phyloP scores from a whole-genome alignment of 2,888 invertebrate species.

The Cacoxenus indagator region DNA sequence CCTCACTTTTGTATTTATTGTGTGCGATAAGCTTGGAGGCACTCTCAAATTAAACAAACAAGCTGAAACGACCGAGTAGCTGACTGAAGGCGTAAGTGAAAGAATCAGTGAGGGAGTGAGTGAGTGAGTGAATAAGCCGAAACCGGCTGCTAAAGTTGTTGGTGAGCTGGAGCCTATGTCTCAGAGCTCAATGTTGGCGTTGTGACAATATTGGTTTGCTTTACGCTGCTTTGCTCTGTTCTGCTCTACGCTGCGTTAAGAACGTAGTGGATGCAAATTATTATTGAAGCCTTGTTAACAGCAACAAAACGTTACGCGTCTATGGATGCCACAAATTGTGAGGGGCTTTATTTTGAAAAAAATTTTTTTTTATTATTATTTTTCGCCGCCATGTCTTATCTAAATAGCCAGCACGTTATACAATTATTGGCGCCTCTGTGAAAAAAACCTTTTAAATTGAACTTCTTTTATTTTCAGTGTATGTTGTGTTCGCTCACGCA shows the following conservation, averaged over 20 bases:
- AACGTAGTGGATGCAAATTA: neutral
- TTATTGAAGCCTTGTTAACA: conserved; percentile 7
- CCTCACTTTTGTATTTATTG: conserved; percentile 56
- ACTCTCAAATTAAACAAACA: conserved; percentile 28
- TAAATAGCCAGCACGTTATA: conserved; percentile 58
- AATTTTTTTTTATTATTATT: conserved; percentile 22
- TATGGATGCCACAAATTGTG: too few relatives aligned
- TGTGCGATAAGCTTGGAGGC: conserved; percentile 52
- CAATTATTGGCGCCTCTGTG: conserved; percentile 58
- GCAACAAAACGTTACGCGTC: neutral
- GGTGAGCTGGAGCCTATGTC: neutral
- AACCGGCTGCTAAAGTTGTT: conserved; percentile 46
- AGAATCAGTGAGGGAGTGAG: too few relatives aligned
- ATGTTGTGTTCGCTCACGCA: neutral
- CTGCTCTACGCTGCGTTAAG: neutral
- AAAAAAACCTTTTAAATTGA: conserved; percentile 13
- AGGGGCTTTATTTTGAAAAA: too few relatives aligned
- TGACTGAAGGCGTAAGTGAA: too few relatives aligned
- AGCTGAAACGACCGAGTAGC: too few relatives aligned
- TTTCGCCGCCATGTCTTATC: conserved; percentile 48
- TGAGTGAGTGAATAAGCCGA: neutral
- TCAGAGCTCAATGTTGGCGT: neutral
- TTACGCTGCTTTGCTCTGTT: neutral
- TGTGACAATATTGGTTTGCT: neutral
- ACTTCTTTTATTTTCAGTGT: neutral